Conservation (phyloP, 2,888 invertebrate species). For the Ochropacha duplaris region DNA sequence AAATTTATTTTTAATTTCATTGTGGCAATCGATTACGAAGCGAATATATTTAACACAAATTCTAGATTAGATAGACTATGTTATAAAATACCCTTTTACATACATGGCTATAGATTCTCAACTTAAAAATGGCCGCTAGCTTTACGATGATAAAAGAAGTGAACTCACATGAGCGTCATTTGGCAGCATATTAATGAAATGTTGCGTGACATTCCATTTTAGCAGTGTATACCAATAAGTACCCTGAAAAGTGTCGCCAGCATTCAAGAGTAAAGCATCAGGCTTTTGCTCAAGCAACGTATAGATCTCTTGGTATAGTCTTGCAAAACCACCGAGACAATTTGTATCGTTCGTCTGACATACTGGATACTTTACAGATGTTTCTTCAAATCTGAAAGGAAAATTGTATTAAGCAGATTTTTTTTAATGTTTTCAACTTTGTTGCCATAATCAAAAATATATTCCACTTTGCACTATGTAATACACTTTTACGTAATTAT, state of each 20-base stretch:
- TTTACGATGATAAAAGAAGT: no score
- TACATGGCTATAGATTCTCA: no score
- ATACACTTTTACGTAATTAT: no score
- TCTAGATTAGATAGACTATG: no score
- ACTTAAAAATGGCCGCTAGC: not conserved
- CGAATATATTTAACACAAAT: no score
- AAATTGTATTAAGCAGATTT: not conserved
- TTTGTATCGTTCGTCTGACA: constrained; percentile 74
- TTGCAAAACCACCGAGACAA: constrained; percentile 88
- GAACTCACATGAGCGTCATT: constrained; percentile 89
- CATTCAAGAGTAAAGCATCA: constrained; percentile 88
- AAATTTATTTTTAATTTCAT: no score
- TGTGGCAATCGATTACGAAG: no score
- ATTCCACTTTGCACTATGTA: no score
- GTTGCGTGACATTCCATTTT: constrained; percentile 88
- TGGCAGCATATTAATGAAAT: constrained; percentile 88
- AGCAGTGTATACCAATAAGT: constrained; percentile 91
- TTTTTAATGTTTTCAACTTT: no score
- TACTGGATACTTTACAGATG: constrained; percentile 75
- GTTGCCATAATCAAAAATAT: no score
- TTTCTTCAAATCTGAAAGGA: constrained; percentile 83
- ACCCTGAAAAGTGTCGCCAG: constrained; percentile 93
- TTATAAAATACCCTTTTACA: no score
- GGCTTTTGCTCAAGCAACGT: constrained; percentile 70
- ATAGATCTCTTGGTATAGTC: constrained; percentile 83